phyloP scores from a whole-genome alignment of 2,113 vertebrate genomes.

The Chloropsis hardwickii region DNA sequence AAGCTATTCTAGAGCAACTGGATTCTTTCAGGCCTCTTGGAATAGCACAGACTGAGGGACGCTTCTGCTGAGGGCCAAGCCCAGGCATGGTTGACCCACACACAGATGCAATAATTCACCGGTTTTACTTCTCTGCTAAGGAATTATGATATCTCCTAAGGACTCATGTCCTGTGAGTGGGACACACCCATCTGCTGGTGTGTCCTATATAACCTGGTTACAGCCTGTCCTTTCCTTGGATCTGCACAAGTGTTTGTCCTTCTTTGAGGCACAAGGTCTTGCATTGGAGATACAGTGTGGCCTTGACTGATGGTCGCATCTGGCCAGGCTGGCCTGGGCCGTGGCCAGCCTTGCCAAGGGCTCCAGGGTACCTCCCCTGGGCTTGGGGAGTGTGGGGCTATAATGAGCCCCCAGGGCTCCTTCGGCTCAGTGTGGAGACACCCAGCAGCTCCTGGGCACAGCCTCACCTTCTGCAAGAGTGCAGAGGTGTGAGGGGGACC shows the following conservation, averaged over 20 bases:
- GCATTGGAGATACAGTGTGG: neutral
- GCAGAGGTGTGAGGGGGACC: neutral
- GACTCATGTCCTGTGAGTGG: neutral
- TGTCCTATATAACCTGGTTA: neutral
- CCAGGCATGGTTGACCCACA: neutral
- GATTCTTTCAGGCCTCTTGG: neutral
- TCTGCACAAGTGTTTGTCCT: neutral
- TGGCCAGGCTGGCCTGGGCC: neutral
- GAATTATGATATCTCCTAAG: neutral
- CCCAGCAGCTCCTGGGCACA: neutral
- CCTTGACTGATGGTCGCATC: conserved; percentile 43
- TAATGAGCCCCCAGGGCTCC: neutral
- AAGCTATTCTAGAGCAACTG: neutral
- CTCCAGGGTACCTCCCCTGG: neutral
- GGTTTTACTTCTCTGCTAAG: neutral
- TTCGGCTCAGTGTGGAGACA: neutral
- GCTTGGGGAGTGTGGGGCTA: neutral
- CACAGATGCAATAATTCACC: neutral
- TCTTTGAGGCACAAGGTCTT: neutral
- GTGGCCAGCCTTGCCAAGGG: neutral
- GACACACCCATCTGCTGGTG: neutral
- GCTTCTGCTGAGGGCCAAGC: neutral
- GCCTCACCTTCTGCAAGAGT: neutral
- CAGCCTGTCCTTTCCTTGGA: neutral
- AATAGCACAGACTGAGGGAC: neutral